phyloP scores from a whole-genome alignment of 1,140 invertebrate species.

The Polypedilum pembai region DNA sequence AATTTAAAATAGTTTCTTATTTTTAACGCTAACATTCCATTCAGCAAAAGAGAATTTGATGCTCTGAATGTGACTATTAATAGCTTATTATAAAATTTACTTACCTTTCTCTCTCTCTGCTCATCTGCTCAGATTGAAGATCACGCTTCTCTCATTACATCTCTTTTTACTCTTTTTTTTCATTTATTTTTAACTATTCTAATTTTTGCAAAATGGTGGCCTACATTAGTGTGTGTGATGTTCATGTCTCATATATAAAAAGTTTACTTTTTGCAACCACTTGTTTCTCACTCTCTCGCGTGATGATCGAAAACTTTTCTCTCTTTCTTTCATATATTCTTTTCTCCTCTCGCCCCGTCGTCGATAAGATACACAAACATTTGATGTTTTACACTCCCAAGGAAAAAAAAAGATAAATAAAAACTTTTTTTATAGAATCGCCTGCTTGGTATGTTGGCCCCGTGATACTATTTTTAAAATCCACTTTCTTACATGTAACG shows the following conservation, averaged over 20 bases:
- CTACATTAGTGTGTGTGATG: constrained; percentile 21
- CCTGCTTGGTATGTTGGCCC: neutral
- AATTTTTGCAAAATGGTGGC: neutral
- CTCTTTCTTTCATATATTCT: neutral
- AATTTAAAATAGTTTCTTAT: neutral
- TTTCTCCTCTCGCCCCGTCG: neutral
- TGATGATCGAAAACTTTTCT: neutral
- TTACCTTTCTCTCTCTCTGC: neutral
- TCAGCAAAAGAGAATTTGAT: neutral
- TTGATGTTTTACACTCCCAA: constrained; percentile 27
- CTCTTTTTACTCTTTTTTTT: neutral
- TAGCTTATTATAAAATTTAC: neutral
- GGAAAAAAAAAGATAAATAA: neutral
- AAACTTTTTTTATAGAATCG: neutral
- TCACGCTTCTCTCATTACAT: neutral
- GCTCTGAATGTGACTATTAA: neutral
- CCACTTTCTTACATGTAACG: neutral
- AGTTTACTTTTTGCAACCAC: constrained; percentile 5
- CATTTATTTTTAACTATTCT: neutral
- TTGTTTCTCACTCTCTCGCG: constrained; percentile 4
- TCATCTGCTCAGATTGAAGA: neutral
- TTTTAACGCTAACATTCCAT: neutral
- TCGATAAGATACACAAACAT: neutral
- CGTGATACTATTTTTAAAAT: constrained; percentile 28
- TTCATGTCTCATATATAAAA: constrained; percentile 8